These are phyloP conservation scores for Raphicerus campestris DNA, from an alignment of 2,113 vertebrate genomes.

Conservation along the genomic window DNA sequence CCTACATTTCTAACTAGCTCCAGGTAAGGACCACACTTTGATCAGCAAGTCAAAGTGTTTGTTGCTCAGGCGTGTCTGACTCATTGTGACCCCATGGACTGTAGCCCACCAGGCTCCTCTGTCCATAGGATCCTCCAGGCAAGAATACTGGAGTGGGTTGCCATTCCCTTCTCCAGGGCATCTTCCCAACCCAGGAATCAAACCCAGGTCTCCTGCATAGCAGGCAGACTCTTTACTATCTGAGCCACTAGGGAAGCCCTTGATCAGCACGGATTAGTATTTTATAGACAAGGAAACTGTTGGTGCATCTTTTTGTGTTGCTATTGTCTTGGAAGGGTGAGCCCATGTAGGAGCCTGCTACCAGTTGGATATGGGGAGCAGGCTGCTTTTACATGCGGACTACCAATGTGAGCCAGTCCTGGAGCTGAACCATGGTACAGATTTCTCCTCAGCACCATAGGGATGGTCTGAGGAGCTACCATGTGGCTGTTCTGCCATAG, in stretches of 20 bases:
- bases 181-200: not conserved
- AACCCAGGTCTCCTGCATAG: not conserved
- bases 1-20: not conserved
- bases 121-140: not conserved
- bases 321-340: not conserved
- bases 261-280: not conserved
- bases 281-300: not conserved
- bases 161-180: not conserved
- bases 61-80: not conserved
- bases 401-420: not conserved
- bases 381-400: not conserved
- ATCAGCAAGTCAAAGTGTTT: not conserved
- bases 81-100: not conserved
- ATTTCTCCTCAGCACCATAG: not conserved
- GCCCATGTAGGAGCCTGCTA: not conserved
- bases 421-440: not conserved
- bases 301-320: not conserved
- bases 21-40: not conserved
- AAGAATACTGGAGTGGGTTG: not conserved
- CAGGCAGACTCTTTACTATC: not conserved
- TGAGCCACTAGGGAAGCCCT: not conserved
- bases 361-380: accelerated
- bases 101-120: not conserved
- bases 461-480: not conserved
- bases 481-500: not conserved